Percentiles rank a stretch among this genome's conserved stretches.
These are phyloP conservation scores for Cynaeus angustus DNA, from an alignment of 2,888 invertebrate species.

Conservation along the genomic window DNA sequence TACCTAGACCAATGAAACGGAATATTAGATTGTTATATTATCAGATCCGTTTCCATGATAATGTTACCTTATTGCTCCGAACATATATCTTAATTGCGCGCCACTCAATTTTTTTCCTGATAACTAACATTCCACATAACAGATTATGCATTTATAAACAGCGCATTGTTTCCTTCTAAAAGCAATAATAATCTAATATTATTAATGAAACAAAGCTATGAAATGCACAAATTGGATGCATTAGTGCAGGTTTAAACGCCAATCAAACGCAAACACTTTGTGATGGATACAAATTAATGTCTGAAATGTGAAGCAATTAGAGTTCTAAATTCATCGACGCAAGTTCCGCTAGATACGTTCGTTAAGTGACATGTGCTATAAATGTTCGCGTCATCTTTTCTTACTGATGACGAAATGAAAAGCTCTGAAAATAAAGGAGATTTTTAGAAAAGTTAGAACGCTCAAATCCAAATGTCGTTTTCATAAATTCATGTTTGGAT, in stretches of 20 bases:
- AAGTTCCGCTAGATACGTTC: slow-evolving; percentile 15
- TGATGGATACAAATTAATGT: slow-evolving; percentile 24
- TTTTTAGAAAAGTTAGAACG: no score
- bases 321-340: slow-evolving; percentile 4
- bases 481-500: neutral
- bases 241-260: slow-evolving; percentile 22
- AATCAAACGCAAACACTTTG: slow-evolving; percentile 8
- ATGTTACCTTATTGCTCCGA: no score
- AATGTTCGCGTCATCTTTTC: slow-evolving; percentile 7
- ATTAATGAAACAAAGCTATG: slow-evolving; percentile 13
- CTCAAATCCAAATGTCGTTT: slow-evolving; percentile 2
- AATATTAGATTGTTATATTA: no score
- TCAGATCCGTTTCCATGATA: no score
- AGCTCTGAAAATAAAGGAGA: no score
- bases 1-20: no score
- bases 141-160: neutral
- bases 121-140: slow-evolving; percentile 1
- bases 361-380: slow-evolving; percentile 6
- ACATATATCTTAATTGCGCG: no score
- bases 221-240: slow-evolving; percentile 21
- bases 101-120: no score
- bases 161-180: neutral
- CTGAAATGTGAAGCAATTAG: slow-evolving; percentile 27
- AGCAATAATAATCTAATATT: slow-evolving; percentile 7
- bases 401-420: slow-evolving; percentile 15